These are phyloP conservation scores for Tenrec ecaudatus DNA, from an alignment of 2,113 vertebrate genomes.

Conservation along the genomic window DNA sequence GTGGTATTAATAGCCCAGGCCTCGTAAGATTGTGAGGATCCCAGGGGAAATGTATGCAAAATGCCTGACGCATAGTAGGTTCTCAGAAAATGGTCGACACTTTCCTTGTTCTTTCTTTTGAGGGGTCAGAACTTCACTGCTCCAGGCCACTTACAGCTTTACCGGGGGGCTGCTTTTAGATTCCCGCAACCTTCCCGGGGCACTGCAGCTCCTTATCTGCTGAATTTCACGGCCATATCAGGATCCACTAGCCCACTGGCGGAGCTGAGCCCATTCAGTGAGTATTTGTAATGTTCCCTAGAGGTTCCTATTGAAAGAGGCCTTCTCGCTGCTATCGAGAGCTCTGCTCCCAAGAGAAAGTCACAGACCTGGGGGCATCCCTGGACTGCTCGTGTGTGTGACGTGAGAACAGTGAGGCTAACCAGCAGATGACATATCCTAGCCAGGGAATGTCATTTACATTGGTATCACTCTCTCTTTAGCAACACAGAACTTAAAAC, in stretches of 20 bases:
- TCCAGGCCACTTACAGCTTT: no score
- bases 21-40: no score
- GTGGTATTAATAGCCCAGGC: no score
- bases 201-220: no score
- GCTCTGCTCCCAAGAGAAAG: background rate
- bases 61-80: no score
- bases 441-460: background rate
- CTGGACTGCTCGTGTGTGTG: background rate
- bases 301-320: background rate
- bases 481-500: constrained; percentile 86
- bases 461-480: background rate
- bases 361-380: background rate
- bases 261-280: background rate
- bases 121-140: no score
- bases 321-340: background rate
- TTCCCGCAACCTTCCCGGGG: no score
- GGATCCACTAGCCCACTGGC: background rate
- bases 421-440: background rate
- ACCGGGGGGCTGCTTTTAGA: no score
- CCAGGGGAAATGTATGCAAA: no score
- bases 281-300: background rate
- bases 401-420: background rate
- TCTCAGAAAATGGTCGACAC: no score
- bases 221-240: no score
- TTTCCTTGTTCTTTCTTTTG: no score